Percentiles rank a stretch among this genome's conserved stretches.
Evolutionary conservation across 2,113 vertebrate species (phyloP).

Genomic region (Ceratotherium simum): DNA sequence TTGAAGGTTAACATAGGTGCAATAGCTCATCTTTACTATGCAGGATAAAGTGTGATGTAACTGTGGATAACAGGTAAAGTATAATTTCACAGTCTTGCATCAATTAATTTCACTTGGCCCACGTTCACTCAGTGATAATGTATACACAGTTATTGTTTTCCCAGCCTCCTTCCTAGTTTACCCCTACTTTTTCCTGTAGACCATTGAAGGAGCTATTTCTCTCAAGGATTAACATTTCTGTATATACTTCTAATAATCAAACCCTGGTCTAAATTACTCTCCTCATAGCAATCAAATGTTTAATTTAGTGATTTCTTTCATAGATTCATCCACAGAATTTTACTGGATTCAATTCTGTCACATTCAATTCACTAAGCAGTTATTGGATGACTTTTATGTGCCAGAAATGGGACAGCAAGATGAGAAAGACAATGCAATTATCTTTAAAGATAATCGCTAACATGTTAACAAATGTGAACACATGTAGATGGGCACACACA

Average conservation of each 20-base stretch:
- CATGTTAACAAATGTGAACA: not conserved
- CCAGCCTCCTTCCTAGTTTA: not conserved
- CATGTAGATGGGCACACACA: not conserved
- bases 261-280: not conserved
- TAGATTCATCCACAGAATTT: not conserved
- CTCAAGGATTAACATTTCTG: not conserved
- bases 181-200: not conserved
- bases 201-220: not conserved
- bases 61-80: not conserved
- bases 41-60: not conserved
- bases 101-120: not conserved
- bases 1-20: not conserved
- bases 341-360: not conserved
- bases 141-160: not conserved
- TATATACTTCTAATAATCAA: not conserved
- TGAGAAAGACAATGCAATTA: not conserved
- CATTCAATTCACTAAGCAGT: not conserved
- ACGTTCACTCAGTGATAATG: not conserved
- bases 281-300: not conserved
- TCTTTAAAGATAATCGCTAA: not conserved
- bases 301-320: not conserved
- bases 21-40: not conserved
- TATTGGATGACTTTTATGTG: not conserved
- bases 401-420: not conserved
- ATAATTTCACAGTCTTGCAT: not conserved